These are phyloP conservation scores for Arctopsyche grandis DNA, from an alignment of 1,140 invertebrate genomes.

Conservation along the genomic window DNA sequence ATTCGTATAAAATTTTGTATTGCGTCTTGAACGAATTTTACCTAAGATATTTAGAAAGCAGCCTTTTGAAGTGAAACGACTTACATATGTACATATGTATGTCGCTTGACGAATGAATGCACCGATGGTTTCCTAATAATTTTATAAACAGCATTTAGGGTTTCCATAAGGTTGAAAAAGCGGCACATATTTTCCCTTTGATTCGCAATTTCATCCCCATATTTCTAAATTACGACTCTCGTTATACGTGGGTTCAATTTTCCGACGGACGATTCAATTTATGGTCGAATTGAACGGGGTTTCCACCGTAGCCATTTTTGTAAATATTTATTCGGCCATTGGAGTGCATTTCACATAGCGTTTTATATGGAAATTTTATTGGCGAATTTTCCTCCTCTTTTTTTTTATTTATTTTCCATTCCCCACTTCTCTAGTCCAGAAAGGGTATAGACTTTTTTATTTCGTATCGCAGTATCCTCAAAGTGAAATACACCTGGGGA, in stretches of 20 bases:
- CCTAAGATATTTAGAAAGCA: too few species aligned
- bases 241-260: not conserved
- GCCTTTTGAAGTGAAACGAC: too few species aligned
- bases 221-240: too few species aligned
- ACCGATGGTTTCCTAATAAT: too few species aligned
- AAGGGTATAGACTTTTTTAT: not conserved
- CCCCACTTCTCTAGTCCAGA: not conserved
- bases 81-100: too few species aligned
- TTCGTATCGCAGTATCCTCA: not conserved
- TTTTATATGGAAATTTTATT: constrained; percentile 18
- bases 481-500: constrained; percentile 13
- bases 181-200: too few species aligned
- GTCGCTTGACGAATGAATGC: too few species aligned
- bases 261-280: not conserved
- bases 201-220: too few species aligned
- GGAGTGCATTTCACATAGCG: not conserved
- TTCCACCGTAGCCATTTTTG: not conserved
- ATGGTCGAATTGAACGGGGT: not conserved
- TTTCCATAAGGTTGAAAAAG: too few species aligned
- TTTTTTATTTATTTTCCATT: not conserved
- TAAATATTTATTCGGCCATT: constrained; percentile 15
- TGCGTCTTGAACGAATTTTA: too few species aligned
- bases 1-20: not conserved
- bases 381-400: not conserved
- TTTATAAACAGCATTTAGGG: too few species aligned